A percentile compares a stretch with the other conserved stretches of the same genome.
These are phyloP conservation scores for Ornithoptera alexandrae DNA, from an alignment of 2,888 invertebrate genomes.

Conservation along the genomic window DNA sequence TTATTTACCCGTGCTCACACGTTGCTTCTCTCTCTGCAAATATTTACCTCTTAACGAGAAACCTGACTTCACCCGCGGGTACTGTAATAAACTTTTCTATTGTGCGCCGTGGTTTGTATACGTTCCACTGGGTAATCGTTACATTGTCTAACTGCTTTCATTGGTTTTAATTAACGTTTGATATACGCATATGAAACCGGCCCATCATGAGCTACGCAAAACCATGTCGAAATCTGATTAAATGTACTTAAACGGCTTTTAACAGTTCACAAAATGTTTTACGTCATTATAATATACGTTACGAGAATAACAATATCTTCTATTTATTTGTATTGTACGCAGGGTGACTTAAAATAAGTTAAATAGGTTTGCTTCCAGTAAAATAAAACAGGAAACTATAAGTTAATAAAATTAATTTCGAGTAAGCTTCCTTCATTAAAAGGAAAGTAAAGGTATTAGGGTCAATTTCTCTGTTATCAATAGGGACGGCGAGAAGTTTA, in stretches of 20 bases:
- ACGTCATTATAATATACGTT: neutral
- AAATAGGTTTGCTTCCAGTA: neutral
- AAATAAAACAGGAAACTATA: neutral
- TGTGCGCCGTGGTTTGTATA: conserved; percentile 55
- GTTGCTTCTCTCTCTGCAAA: conserved; percentile 62
- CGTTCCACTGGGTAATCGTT: conserved; percentile 46
- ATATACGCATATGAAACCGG: conserved; percentile 16
- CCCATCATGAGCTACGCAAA: conserved; percentile 1
- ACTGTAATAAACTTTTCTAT: conserved; percentile 73
- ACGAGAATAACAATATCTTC: neutral
- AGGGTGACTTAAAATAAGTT: neutral
- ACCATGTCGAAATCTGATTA: conserved; percentile 3
- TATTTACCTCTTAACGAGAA: conserved; percentile 74
- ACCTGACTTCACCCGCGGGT: conserved; percentile 68
- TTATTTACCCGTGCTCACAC: conserved; percentile 72
- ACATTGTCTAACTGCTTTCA: conserved; percentile 43
- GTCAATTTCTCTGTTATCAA: neutral
- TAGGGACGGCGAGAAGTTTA: neutral
- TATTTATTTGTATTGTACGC: neutral
- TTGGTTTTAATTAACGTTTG: conserved; percentile 51
- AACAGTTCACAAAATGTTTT: neutral
- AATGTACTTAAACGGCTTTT: neutral
- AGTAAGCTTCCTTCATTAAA: neutral
- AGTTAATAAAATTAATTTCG: neutral
- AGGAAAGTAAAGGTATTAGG: neutral